A percentile compares a stretch with the other conserved stretches of the same genome.
Evolutionary conservation across 2,113 vertebrate species (phyloP).

Genomic region (Casuarius casuarius): DNA sequence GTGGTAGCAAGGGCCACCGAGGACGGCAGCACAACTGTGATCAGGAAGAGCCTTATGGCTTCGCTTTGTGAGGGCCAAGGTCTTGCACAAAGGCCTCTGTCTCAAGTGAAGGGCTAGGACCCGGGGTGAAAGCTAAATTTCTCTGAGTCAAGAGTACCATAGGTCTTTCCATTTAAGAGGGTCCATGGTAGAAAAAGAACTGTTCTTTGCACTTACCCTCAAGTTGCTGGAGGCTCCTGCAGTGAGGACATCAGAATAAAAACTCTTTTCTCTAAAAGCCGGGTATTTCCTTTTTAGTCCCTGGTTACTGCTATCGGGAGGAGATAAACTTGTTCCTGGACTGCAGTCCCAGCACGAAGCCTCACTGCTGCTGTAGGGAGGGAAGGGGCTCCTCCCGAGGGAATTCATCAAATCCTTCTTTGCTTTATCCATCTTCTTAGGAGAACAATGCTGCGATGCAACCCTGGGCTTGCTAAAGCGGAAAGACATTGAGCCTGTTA

Average conservation of each 20-base stretch:
- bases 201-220: conserved; percentile 70
- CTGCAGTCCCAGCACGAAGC: background rate
- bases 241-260: conserved; percentile 76
- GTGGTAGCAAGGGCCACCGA: background rate
- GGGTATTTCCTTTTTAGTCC: conserved; percentile 44
- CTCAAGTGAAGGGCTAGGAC: background rate
- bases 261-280: conserved; percentile 60
- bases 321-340: background rate
- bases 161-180: background rate
- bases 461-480: background rate
- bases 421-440: conserved; percentile 52
- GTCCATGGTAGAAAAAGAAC: background rate
- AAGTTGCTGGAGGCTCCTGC: conserved; percentile 57
- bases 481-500: conserved; percentile 33
- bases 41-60: background rate
- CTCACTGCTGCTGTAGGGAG: background rate
- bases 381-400: background rate
- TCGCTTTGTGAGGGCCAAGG: background rate
- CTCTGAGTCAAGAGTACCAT: background rate
- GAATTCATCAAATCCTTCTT: conserved; percentile 4
- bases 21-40: background rate
- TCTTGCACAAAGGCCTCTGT: background rate
- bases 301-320: background rate
- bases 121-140: background rate
- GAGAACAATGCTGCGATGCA: background rate